These are phyloP conservation scores for Atherinosoma microstoma DNA, from an alignment of 2,797 vertebrate species.

Conservation along the genomic window DNA sequence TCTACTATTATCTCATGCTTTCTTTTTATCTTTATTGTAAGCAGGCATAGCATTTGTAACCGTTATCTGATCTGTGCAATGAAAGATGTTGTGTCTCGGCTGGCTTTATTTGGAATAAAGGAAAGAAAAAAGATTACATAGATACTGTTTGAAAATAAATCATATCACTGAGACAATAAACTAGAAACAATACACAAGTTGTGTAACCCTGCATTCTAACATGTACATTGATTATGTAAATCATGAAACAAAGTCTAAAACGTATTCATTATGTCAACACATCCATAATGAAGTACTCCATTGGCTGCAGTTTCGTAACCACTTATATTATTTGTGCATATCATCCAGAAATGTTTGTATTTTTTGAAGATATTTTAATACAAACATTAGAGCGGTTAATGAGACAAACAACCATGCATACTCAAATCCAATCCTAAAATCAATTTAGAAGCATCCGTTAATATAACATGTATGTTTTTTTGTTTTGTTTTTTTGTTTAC, in stretches of 20 bases:
- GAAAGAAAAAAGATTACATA: conserved; percentile 43
- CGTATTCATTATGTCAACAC: conserved; percentile 1
- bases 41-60: conserved; percentile 60
- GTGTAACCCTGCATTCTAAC: neutral
- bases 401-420: no score
- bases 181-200: conserved; percentile 5
- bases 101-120: conserved; percentile 58
- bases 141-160: conserved; percentile 51
- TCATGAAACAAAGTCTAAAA: conserved; percentile 11
- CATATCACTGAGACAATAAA: conserved; percentile 23
- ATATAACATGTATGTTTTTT: no score
- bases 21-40: conserved; percentile 58
- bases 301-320: conserved; percentile 15
- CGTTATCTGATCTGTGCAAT: conserved; percentile 60
- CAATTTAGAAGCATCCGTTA: no score
- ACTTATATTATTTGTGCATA: conserved; percentile 14
- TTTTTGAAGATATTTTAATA: no score
- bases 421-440: no score
- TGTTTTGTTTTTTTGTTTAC: no score
- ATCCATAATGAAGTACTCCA: conserved; percentile 26
- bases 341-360: no score
- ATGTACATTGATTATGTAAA: conserved; percentile 15
- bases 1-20: conserved; percentile 46
- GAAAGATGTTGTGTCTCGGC: conserved; percentile 60
- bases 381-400: no score